Evolutionary conservation across 2,113 vertebrate genomes (phyloP), one percentile per base, ranked within the genome.

Genomic region (Ornithorhynchus anatinus): DNA sequence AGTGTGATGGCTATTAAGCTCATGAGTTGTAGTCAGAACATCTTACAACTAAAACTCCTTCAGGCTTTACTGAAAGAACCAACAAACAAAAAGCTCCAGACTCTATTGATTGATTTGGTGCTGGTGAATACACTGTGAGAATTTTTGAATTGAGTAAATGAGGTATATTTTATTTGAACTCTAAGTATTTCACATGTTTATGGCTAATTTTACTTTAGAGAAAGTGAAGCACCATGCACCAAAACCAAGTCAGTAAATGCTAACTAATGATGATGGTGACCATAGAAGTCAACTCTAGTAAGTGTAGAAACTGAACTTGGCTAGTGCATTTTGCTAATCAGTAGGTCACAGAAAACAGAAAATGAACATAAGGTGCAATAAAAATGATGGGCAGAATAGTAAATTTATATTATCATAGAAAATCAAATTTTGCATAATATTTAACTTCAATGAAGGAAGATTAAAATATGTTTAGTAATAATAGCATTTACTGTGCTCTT

Each of bases 1-100:
- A 38, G 16, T 1, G 2, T 29, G 72, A 61, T 67, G 84, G 70
- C 86, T 88, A 81, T 84, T 83, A 84, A 69, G 75, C 19, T 17
- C 42, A 1, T 67, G 77, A 74, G 8, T 59, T 80, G 66, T 25
- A 74, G 73, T 84, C 69, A 64, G 63, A 86, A 52, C 22, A 79
- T 79, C 73, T 81, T 58, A 82, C 13, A 66, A 80, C 78, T 67
- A 77, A 33, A 31, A n/a, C 20, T 76, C 57, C 81, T 80, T 25
- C 6, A 44, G 69, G 65, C 2, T 61, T 72, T 73, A 78, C 72
- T 43, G 72, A 82, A 74, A 75, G 32, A 38, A 31, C 4, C 48
- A 45, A 63, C 72, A 73, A 50, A 3, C 12, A 19, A 56, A 61
- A 0, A 23, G 51, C 42, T 67, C 10, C n/a, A 10, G 38, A 3